Evolutionary conservation across 2,888 invertebrate genomes (phyloP).

Genomic region (Acrobasis repandana): DNA sequence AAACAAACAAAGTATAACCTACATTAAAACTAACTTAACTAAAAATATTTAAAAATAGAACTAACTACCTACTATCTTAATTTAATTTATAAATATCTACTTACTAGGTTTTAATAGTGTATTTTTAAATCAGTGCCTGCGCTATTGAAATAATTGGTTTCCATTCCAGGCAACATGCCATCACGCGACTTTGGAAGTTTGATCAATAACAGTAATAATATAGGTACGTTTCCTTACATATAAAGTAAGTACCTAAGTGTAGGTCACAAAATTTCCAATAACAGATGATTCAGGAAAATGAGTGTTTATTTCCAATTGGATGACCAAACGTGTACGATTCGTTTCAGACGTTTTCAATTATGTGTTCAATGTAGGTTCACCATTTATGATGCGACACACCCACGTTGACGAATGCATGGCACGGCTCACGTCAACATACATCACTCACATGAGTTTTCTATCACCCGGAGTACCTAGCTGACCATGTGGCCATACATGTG

Average conservation of each 20-base stretch:
- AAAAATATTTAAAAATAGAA: too few relatives aligned
- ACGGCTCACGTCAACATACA: neutral
- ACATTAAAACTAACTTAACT: too few relatives aligned
- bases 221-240: too few relatives aligned
- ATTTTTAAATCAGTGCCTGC: too few relatives aligned
- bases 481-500: neutral
- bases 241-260: neutral
- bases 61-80: too few relatives aligned
- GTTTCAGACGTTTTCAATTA: conserved; percentile 15
- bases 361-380: conserved; percentile 1
- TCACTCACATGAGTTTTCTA: conserved; percentile 11
- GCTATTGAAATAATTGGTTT: too few relatives aligned
- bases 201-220: too few relatives aligned
- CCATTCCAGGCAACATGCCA: too few relatives aligned
- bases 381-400: conserved; percentile 1
- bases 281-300: conserved; percentile 5
- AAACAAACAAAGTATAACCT: too few relatives aligned
- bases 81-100: too few relatives aligned
- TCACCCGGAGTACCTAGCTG: neutral
- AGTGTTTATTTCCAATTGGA: conserved; percentile 3
- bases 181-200: too few relatives aligned
- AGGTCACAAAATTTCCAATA: neutral
- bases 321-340: conserved; percentile 13
- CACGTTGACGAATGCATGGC: neutral
- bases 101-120: too few relatives aligned